Evolutionary conservation across 2,113 vertebrate species (phyloP), one percentile per base, ranked within the genome.

Genomic region (Rhodinocichla rosea): DNA sequence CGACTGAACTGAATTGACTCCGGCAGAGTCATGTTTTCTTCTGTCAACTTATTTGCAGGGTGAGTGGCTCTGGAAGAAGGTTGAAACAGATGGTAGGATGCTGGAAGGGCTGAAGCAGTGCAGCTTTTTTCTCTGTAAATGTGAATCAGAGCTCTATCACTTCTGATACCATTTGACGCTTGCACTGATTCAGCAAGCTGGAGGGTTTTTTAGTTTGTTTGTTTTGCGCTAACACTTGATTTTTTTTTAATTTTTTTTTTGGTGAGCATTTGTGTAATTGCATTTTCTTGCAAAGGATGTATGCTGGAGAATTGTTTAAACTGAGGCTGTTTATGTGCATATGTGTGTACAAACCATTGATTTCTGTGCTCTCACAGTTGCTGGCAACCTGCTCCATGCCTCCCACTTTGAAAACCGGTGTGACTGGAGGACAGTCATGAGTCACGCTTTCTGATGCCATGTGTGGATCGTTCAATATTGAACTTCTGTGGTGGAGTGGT

Each of bases 51-150:
- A 16, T 60, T 78, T 92, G 86, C 96, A 90, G 94, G 68, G 92
- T 88, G 89, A 86, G 80, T 70, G 67, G 76, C 83, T 83, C 52
- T 74, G 83, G 77, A 65, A 71, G 92, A 80, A 87, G 69, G 76
- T 59, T 95, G 86, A 64, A 94, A 80, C 95, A 97, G 95, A 93
- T 96, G 92, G 92, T 86, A 44, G 82, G 73, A 67, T 90, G 94
- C 92, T 13, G 13, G 71, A 90, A 95, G 86, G 92, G 83, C 89
- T 94, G 86, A 83, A 63, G 71, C 88, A 80, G 37, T 42, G 67
- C 67, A 63, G 89, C 76, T 79, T 92, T 96, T 90, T 88, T 94
- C 81, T 80, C 92, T 89, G 56, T 92, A 52, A 87, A 90, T 10
- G 45, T 96, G 96, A 96, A 87, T 93, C 96, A 97, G 76, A 92